Base-by-base conservation (phyloP, 1,140 invertebrate species). In the Atta colombica region DNA sequence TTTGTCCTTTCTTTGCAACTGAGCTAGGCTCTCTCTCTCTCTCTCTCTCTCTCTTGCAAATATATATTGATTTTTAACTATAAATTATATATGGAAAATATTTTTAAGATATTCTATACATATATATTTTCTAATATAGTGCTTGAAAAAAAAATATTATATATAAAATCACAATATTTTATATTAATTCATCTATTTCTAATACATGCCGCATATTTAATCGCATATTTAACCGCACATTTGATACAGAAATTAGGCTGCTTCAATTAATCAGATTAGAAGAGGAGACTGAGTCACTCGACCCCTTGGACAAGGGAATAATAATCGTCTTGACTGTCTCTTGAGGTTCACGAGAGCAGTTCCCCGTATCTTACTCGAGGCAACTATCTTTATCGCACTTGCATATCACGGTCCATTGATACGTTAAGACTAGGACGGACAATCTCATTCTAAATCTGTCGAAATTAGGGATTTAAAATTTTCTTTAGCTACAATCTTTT, bases 211-310 rank as follows among this genome's bases (percentile, higher is more conserved):
- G 49, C 75, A 63, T 88, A 66, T 61, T 16, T 74, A 72, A 18
- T n/a, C 39, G n/a, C 69, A 65, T 88, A 66, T 61, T 16, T 74
- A 74, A n/a, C 28, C 39, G n/a, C 18, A 58, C n/a, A 55, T 88
- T 87, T 91, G 89, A 92, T 87, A 86, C 8, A 66, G 86, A 93
- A 93, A 93, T 93, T 93, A 92, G 82, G 85, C 88, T 81, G 84
- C 87, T 90, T 87, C 89, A 92, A 93, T 93, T 92, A 91, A 85
- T 77, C 72, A 88, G 87, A 45, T 66, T 21, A 55, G 58, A 55
- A 86, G 66, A 69, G 78, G n/a, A 85, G 87, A 87, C 72, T 81
- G 84, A 88, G 85, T 77, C 81, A 80, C 55, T 69, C 77, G 87
- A 31, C 69, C 31, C 12, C 39, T 58, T 68, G 65, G 60, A 81